A percentile compares a stretch with the other conserved stretches of the same genome.
phyloP scores from a whole-genome alignment of 2,797 vertebrate genomes.

The Delichon dasypus region DNA sequence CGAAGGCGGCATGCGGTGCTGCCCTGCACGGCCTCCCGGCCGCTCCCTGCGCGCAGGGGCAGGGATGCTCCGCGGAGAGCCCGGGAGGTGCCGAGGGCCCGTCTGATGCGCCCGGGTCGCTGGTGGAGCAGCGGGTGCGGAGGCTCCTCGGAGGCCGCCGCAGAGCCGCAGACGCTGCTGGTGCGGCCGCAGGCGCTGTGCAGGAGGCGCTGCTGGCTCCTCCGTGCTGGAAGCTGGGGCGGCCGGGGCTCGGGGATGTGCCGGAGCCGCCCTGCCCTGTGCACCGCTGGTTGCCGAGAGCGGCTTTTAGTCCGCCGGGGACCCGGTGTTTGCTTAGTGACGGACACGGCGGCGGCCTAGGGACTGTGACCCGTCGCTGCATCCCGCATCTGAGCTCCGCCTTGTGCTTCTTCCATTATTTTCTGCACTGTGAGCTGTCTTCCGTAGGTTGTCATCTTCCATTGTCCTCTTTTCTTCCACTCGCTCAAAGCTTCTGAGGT shows the following conservation, averaged over 20 bases:
- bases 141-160: neutral
- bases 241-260: neutral
- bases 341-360: neutral
- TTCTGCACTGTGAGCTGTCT: neutral
- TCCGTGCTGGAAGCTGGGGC: neutral
- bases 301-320: neutral
- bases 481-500: neutral
- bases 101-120: accelerated
- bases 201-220: neutral
- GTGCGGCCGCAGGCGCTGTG: neutral
- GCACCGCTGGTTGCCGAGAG: neutral
- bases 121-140: accelerated
- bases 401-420: neutral
- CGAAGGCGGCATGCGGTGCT: neutral
- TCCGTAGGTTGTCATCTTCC: neutral
- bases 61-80: neutral
- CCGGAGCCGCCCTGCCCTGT: neutral
- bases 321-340: accelerated
- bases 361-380: neutral
- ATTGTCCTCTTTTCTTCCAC: neutral
- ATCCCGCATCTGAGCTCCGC: neutral
- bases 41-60: neutral
- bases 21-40: neutral
- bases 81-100: neutral
- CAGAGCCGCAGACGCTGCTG: neutral